These are phyloP conservation scores for Caenorhabditis sp. DNA, from an alignment of 2,888 invertebrate species.

Conservation along the genomic window DNA sequence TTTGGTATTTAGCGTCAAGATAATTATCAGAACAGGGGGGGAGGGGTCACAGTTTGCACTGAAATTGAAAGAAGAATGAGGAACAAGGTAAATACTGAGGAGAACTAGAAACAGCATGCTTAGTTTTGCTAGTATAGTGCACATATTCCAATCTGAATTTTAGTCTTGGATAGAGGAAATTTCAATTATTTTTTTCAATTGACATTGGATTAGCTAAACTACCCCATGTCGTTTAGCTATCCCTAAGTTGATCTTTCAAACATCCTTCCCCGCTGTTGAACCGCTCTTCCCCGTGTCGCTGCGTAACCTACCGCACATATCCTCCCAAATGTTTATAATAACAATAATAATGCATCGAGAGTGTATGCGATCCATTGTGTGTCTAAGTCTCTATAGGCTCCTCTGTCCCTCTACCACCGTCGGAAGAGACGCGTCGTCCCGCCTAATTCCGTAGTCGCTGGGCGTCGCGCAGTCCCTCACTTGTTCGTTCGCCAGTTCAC, in stretches of 20 bases:
- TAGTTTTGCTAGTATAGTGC: too few species aligned
- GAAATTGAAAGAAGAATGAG: slow-evolving; percentile 1
- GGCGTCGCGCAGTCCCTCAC: slow-evolving; percentile 22
- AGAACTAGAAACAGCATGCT: too few species aligned
- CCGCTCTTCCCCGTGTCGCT: not conserved
- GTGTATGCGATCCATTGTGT: slow-evolving; percentile 15
- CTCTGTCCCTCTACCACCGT: slow-evolving; percentile 22
- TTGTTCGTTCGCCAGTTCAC: slow-evolving; percentile 48
- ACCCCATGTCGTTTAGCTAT: too few species aligned
- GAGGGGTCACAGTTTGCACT: slow-evolving; percentile 3
- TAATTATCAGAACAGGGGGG: slow-evolving; percentile 30
- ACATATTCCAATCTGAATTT: too few species aligned
- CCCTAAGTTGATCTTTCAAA: too few species aligned
- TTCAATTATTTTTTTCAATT: too few species aligned
- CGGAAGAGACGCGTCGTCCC: slow-evolving; percentile 20
- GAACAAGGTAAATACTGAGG: too few species aligned
- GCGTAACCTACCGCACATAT: slow-evolving; percentile 20
- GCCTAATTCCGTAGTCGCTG: slow-evolving; percentile 58
- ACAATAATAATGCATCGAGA: slow-evolving; percentile 52
- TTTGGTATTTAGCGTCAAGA: slow-evolving; percentile 15
- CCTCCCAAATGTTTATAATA: slow-evolving; percentile 56
- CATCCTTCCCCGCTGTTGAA: not conserved
- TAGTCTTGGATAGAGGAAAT: too few species aligned
- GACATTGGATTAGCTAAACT: not conserved
- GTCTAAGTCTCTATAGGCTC: slow-evolving; percentile 18